These are phyloP conservation scores for Ashinkailepas kermadecensis DNA, from an alignment of 2,888 invertebrate genomes.

Conservation along the genomic window DNA sequence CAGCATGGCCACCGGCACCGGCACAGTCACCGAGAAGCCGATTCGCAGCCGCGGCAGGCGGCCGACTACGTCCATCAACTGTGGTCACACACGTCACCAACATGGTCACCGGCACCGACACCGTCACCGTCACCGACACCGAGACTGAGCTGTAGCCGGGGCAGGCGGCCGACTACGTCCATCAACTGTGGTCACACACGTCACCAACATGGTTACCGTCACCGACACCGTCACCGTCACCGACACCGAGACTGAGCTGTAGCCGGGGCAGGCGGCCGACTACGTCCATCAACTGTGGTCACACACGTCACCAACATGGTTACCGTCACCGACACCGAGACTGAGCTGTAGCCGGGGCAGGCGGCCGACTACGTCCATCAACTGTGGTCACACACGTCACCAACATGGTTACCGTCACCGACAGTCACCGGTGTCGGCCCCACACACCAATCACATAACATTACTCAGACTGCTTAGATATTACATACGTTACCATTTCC, in stretches of 20 bases:
- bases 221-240: too few relatives aligned
- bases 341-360: too few relatives aligned
- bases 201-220: too few relatives aligned
- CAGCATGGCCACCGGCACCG: too few relatives aligned
- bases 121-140: background rate
- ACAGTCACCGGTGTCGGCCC: background rate
- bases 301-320: background rate
- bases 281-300: conserved; percentile 6
- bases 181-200: background rate
- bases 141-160: too few relatives aligned
- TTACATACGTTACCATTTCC: too few relatives aligned
- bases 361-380: background rate
- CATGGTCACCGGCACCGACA: background rate
- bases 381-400: background rate
- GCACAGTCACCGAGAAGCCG: background rate
- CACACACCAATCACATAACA: too few relatives aligned
- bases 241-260: background rate
- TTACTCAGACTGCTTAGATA: too few relatives aligned
- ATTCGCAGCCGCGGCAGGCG: conserved; percentile 20
- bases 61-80: conserved; percentile 16
- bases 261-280: conserved; percentile 20
- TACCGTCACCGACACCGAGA: background rate
- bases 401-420: too few relatives aligned
- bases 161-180: background rate
- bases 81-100: background rate